These are phyloP conservation scores for Chloroclystis v-ata DNA, from an alignment of 2,888 invertebrate species.

Conservation along the genomic window DNA sequence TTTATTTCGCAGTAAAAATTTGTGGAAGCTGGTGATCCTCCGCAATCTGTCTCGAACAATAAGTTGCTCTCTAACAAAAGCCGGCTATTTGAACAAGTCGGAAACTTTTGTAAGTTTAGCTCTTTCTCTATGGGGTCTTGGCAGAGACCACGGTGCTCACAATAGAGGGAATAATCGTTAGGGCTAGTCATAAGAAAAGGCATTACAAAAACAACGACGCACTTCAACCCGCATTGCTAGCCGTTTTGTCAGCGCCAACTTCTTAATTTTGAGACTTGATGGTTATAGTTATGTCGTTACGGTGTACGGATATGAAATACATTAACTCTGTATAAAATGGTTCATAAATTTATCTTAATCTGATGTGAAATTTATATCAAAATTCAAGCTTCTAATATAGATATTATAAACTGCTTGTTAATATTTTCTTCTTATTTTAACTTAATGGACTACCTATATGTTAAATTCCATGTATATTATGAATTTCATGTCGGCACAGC, in stretches of 20 bases:
- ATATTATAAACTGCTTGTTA: too few species aligned
- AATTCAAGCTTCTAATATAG: too few species aligned
- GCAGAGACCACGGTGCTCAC: slow-evolving; percentile 64
- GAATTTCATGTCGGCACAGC: too few species aligned
- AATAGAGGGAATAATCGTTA: slow-evolving; percentile 75
- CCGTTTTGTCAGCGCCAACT: slow-evolving; percentile 64
- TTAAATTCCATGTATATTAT: too few species aligned
- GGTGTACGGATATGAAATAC: neutral
- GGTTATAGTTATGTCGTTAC: slow-evolving; percentile 22
- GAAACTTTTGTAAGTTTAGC: slow-evolving; percentile 77
- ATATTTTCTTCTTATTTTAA: too few species aligned
- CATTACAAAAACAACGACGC: slow-evolving; percentile 73
- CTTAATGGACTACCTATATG: too few species aligned
- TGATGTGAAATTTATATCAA: too few species aligned
- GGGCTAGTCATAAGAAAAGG: slow-evolving; percentile 70
- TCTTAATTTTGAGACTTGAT: slow-evolving; percentile 47
- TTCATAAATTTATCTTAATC: too few species aligned
- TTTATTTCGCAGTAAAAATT: slow-evolving; percentile 42
- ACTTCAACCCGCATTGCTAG: slow-evolving; percentile 64
- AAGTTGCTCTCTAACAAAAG: slow-evolving; percentile 76
- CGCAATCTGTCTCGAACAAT: slow-evolving; percentile 77
- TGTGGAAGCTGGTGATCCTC: slow-evolving; percentile 62
- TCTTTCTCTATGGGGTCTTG: slow-evolving; percentile 71
- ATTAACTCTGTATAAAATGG: too few species aligned
- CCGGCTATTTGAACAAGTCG: slow-evolving; percentile 76